Percentiles rank a stretch among this genome's conserved stretches.
Conservation (phyloP, 2,797 vertebrate species). For the Steatocranus sp. region DNA sequence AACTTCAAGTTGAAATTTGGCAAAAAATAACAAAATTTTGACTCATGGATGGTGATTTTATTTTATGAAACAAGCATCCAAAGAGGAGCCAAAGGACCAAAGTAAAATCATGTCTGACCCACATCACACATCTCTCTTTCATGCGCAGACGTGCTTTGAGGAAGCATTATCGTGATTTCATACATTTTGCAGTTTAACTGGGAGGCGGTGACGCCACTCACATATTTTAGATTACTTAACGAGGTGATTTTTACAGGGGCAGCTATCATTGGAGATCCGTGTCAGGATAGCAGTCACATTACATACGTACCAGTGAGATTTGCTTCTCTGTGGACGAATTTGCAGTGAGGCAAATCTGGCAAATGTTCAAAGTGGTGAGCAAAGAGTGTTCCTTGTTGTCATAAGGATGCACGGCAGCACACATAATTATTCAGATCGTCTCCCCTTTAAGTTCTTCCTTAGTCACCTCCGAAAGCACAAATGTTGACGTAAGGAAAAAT, state of each 20-base stretch:
- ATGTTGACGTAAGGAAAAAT: neutral
- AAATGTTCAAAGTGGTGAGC: neutral
- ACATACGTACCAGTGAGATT: neutral
- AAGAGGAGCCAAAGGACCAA: neutral
- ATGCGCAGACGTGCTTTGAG: neutral
- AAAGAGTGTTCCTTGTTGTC: neutral
- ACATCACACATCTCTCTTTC: neutral
- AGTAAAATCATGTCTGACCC: neutral
- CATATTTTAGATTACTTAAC: neutral
- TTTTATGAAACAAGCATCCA: neutral
- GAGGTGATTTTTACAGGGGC: neutral
- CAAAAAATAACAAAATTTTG: rapidly evolving
- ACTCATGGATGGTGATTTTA: neutral
- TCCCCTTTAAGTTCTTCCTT: neutral
- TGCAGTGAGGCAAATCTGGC: neutral
- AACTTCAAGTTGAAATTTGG: neutral
- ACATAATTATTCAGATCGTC: neutral
- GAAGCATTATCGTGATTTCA: neutral
- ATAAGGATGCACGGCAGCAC: neutral
- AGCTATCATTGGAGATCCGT: neutral
- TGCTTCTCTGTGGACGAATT: neutral
- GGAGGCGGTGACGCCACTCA: neutral
- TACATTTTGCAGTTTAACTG: neutral
- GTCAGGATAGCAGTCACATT: neutral
- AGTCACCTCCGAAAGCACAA: neutral